These are phyloP conservation scores for Macrotis lagotis DNA, from an alignment of 2,113 vertebrate species.

Conservation along the genomic window DNA sequence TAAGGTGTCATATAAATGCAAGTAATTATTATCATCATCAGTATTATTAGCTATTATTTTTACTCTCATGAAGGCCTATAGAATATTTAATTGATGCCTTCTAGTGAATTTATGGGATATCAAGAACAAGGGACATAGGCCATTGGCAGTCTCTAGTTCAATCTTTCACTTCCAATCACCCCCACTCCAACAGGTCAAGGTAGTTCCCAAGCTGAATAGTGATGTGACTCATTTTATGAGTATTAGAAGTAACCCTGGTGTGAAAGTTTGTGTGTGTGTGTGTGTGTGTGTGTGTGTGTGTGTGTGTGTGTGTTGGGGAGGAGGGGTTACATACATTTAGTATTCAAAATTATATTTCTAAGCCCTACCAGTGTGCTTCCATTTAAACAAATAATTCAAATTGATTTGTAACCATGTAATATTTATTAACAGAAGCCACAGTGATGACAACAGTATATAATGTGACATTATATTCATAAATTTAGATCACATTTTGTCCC, in stretches of 20 bases:
- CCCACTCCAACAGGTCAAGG: neutral
- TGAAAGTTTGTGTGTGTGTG: neutral
- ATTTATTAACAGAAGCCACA: neutral
- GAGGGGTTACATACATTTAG: neutral
- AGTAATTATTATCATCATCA: neutral
- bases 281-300: neutral
- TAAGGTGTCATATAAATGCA: neutral
- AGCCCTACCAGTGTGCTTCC: neutral
- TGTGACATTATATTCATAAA: neutral
- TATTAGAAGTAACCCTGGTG: neutral
- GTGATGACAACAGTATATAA: neutral
- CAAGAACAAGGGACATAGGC: neutral
- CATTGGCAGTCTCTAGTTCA: neutral
- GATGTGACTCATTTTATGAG: neutral
- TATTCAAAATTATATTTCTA: neutral
- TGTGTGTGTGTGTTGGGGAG: neutral
- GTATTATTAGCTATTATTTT: neutral
- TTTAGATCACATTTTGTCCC: too few species aligned
- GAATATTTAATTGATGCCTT: neutral
- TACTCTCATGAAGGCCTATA: neutral
- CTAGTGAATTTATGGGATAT: neutral
- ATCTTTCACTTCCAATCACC: neutral
- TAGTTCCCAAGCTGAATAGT: neutral
- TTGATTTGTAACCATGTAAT: neutral
- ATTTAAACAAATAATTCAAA: neutral